Conservation (phyloP, 2,888 invertebrate species). For the Catonia carolina region DNA sequence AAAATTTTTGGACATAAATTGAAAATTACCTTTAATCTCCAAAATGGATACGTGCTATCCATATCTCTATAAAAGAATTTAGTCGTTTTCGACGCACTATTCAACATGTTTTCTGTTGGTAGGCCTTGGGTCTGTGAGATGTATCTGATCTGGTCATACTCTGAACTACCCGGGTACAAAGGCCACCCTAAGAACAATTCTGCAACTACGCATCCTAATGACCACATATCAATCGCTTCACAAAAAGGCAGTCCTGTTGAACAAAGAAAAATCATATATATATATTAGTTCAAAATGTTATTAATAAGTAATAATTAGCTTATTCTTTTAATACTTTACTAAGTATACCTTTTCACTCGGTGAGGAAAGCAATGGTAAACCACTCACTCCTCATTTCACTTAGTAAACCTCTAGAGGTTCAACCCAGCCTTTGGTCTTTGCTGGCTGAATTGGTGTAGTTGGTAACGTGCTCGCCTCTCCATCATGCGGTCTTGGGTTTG, state of each 20-base stretch:
- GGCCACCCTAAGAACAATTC: conserved; percentile 99
- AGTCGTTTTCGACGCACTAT: conserved; percentile 93
- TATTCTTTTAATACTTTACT: background rate
- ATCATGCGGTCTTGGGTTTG: no score
- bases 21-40: conserved; percentile 54
- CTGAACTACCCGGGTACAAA: conserved; percentile 96
- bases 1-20: no score
- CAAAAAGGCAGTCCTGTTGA: conserved; percentile 86
- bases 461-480: no score
- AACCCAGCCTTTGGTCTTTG: no score
- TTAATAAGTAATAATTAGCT: background rate
- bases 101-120: conserved; percentile 96
- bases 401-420: no score
- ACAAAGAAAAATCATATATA: no score
- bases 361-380: no score
- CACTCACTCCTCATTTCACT: no score
- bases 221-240: conserved; percentile 99
- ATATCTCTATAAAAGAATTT: conserved; percentile 97
- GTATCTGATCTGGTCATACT: conserved; percentile 97
- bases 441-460: no score
- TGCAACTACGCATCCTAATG: conserved; percentile 97
- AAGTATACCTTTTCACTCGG: background rate
- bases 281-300: conserved; percentile 6
- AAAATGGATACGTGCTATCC: conserved; percentile 65
- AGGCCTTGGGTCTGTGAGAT: conserved; percentile 96